phyloP scores from a whole-genome alignment of 2,797 vertebrate species.

The Lutjanus argentimaculatus region DNA sequence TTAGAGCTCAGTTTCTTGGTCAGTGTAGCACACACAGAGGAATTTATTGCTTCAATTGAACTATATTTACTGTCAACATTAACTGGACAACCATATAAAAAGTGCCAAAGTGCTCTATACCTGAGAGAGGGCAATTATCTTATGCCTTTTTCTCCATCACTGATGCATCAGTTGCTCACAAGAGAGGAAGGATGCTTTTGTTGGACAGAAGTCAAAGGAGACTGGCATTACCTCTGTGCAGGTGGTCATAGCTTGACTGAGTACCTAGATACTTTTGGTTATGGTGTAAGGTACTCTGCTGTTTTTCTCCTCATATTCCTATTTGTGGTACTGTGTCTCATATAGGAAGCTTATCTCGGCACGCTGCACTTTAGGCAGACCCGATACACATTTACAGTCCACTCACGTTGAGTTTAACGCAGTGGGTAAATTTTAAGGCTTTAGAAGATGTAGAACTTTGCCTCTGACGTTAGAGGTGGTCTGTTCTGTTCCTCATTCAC shows the following conservation, averaged over 20 bases:
- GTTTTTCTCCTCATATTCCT: neutral
- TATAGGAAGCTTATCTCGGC: constrained; percentile 12
- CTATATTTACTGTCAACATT: too few species aligned
- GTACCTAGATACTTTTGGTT: neutral
- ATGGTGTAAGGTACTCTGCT: neutral
- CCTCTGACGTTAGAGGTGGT: constrained; percentile 9
- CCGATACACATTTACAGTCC: constrained; percentile 21
- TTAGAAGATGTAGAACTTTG: constrained; percentile 22
- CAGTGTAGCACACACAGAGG: too few species aligned
- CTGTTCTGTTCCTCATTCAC: constrained; percentile 26
- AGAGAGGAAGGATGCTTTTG: constrained; percentile 8
- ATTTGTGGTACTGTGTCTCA: neutral
- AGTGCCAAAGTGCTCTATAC: constrained; percentile 4
- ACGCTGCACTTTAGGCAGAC: constrained; percentile 2
- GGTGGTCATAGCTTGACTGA: neutral
- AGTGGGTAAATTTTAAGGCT: constrained; percentile 6
- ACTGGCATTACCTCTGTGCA: neutral
- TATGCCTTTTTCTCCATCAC: neutral
- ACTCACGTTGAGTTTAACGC: neutral
- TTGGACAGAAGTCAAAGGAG: constrained; percentile 9
- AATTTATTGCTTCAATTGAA: too few species aligned
- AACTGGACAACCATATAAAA: too few species aligned
- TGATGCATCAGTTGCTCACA: constrained; percentile 30
- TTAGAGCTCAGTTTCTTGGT: too few species aligned
- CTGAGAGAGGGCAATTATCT: constrained; percentile 16